phyloP scores from a whole-genome alignment of 2,113 vertebrate genomes.

The Coryphaenoides rupestris region DNA sequence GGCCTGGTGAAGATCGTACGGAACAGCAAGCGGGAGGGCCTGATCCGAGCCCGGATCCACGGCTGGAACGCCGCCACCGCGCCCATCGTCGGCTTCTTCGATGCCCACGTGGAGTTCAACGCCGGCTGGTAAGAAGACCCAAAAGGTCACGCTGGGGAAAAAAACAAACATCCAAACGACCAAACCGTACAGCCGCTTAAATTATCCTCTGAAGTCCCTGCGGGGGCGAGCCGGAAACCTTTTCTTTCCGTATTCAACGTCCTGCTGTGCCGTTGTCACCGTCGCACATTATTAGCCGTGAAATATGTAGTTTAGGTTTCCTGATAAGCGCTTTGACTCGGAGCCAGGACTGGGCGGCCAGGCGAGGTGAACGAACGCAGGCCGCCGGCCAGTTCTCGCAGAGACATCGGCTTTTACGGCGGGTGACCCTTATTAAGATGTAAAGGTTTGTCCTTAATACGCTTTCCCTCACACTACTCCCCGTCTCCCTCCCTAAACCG shows the following conservation, averaged over 20 bases:
- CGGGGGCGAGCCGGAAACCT: too few relatives aligned
- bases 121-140: conserved; percentile 84
- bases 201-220: conserved; percentile 3
- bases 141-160: conserved; percentile 33
- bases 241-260: conserved; percentile 27
- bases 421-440: conserved; percentile 39
- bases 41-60: conserved; percentile 94
- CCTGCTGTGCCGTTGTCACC: conserved; percentile 31
- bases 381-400: conserved; percentile 29
- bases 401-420: conserved; percentile 37
- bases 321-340: conserved; percentile 27
- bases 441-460: conserved; percentile 43
- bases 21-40: conserved; percentile 87
- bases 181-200: conserved; percentile 26
- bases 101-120: conserved; percentile 98
- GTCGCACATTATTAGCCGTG: conserved; percentile 30
- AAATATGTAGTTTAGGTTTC: conserved; percentile 24
- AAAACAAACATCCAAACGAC: too few relatives aligned
- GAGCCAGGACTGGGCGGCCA: conserved; percentile 6
- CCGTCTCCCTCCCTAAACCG: conserved; percentile 13
- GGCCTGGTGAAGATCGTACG: conserved; percentile 95
- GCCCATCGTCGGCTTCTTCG: conserved; percentile 91
- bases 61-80: conserved; percentile 94
- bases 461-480: conserved; percentile 25
- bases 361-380: too few relatives aligned